A percentile compares a stretch with the other conserved stretches of the same genome.
These are phyloP conservation scores for Papilio machaon DNA, from an alignment of 1,140 invertebrate genomes.

Conservation along the genomic window DNA sequence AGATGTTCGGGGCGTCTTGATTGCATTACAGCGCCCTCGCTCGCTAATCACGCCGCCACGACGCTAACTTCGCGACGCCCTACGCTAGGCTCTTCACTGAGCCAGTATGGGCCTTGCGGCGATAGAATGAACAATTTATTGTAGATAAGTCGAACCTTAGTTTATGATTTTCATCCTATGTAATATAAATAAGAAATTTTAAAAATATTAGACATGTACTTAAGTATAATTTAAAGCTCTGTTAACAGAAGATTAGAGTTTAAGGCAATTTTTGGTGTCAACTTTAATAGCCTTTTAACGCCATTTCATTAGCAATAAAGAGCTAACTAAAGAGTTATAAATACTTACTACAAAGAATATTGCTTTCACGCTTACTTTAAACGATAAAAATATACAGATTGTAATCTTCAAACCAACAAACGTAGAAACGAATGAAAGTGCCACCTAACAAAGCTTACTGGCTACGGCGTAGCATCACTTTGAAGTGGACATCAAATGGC, in stretches of 20 bases:
- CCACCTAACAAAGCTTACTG: background rate
- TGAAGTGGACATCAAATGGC: background rate
- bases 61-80: slow-evolving; percentile 34
- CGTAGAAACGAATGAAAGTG: background rate
- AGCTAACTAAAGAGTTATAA: too few relatives aligned
- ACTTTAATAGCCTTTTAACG: too few relatives aligned
- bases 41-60: slow-evolving; percentile 46
- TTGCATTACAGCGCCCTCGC: slow-evolving; percentile 55
- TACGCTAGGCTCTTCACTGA: background rate
- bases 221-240: too few relatives aligned
- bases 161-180: background rate
- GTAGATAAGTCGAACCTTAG: background rate
- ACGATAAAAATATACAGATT: background rate
- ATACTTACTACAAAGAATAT: too few relatives aligned
- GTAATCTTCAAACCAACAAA: background rate
- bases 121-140: background rate
- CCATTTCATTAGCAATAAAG: too few relatives aligned
- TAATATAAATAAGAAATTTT: too few relatives aligned
- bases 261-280: too few relatives aligned
- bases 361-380: too few relatives aligned
- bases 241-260: too few relatives aligned
- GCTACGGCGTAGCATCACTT: slow-evolving; percentile 8
- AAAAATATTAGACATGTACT: too few relatives aligned
- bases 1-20: slow-evolving; percentile 46
- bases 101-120: background rate